Base-by-base conservation (phyloP, 64 coral and sea anemone genomes). In the Dendronephthya gigantea region DNA sequence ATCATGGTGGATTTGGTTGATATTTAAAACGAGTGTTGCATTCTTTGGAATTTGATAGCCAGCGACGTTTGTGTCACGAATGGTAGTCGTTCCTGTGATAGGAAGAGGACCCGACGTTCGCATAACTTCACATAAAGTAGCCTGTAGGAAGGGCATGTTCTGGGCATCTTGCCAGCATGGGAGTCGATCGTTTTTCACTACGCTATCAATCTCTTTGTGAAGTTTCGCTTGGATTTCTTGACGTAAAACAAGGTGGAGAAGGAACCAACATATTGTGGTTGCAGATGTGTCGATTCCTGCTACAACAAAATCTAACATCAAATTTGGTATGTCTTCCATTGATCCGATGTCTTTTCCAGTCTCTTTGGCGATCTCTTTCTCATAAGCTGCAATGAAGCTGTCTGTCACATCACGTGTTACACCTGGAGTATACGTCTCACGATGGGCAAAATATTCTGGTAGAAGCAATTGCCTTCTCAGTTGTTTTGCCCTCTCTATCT, bases 1-100 rank as follows among this genome's bases (percentile, higher is more conserved):
- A 32, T 88, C 86, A 48, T 49, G 32, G 36, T 88, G 48, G 72
- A 49, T 69, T 88, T 69, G 45, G 48, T 69, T 81, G 32, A 88
- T 35, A n/a, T 88, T 88, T 29, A 76, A 76, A 32, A 88, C 81
- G 28, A 88, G 30, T 40, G 50, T 81, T 82, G 86, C 82, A 45
- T 45, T 45, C 23, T 58, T 58, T 58, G 51, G 51, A 58, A 58
- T 58, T 4, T 58, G 51, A n/a, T 58, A 58, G 13, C 51, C 51
- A 58, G 15, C 51, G 23, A 58, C 3, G 51, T 15, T 58, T 58
- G 51, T 58, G 13, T 58, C 51, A 58, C 51, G 51, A 58, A 58
- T 58, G 4, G 51, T 15, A n/a, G 13, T 58, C 4, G 51, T 58
- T 17, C 51, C 51, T 15, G 51, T 58, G 51, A 22, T 58, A 16